These are phyloP conservation scores for Drosophila bipectinata DNA, from an alignment of 1,140 invertebrate species.

Conservation along the genomic window DNA sequence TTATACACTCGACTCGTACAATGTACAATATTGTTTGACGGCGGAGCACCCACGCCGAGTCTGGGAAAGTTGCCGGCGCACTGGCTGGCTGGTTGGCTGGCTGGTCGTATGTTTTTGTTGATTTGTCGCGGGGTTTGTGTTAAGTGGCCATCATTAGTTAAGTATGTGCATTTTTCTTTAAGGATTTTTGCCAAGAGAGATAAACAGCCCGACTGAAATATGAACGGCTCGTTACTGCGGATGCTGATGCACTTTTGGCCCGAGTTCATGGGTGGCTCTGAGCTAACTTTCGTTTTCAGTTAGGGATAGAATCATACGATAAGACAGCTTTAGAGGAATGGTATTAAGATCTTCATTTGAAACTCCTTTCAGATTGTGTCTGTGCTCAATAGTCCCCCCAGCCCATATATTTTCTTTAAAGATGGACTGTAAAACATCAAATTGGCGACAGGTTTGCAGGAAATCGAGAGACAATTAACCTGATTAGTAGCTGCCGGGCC, in stretches of 20 bases:
- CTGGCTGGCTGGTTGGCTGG: background rate
- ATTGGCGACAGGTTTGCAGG: slow-evolving; percentile 57
- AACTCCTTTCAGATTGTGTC: too few species aligned
- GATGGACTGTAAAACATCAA: background rate
- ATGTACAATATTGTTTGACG: slow-evolving; percentile 53
- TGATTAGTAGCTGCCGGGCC: slow-evolving; percentile 66
- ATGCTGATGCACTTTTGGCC: slow-evolving; percentile 48
- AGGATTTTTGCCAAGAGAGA: slow-evolving; percentile 63
- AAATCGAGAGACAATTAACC: slow-evolving; percentile 81
- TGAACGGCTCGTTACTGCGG: slow-evolving; percentile 49
- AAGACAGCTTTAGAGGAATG: background rate
- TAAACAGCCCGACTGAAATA: slow-evolving; percentile 47
- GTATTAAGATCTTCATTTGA: too few species aligned
- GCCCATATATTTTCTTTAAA: too few species aligned
- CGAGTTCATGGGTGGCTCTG: slow-evolving; percentile 49
- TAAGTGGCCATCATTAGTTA: slow-evolving; percentile 82
- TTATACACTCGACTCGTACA: slow-evolving; percentile 51
- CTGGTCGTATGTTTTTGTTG: slow-evolving; percentile 50
- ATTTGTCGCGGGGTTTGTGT: slow-evolving; percentile 78
- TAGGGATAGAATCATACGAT: background rate
- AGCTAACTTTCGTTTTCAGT: slow-evolving; percentile 55
- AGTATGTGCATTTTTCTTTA: slow-evolving; percentile 82
- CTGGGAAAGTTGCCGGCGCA: slow-evolving; percentile 65
- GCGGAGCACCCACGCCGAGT: slow-evolving; percentile 60
- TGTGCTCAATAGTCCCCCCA: too few species aligned